Evolutionary conservation across 2,888 invertebrate genomes (phyloP).

Genomic region (Drosophila hawaiiensis): DNA sequence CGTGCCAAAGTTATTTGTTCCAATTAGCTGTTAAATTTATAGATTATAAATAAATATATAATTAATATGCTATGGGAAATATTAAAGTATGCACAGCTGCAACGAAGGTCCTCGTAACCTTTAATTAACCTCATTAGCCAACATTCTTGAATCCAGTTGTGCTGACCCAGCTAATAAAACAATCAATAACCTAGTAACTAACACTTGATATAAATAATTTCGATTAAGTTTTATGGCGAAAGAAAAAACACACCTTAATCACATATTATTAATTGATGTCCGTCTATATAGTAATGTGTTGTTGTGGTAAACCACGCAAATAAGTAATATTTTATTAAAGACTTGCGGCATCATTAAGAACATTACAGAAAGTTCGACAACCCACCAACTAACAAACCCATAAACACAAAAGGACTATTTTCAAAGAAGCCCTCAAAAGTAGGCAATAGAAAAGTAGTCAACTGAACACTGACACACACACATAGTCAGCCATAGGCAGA

Average conservation of each 20-base stretch:
- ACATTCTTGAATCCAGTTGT: background rate
- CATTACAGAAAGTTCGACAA: conserved; percentile 23
- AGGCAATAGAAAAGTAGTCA: conserved; percentile 58
- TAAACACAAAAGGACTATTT: conserved; percentile 22
- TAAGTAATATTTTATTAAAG: conserved; percentile 46
- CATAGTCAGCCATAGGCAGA: conserved; percentile 2
- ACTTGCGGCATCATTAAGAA: conserved; percentile 48
- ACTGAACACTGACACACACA: conserved; percentile 1
- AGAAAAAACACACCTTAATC: conserved; percentile 36
- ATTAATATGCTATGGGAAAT: conserved; percentile 29
- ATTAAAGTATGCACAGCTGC: conserved; percentile 21
- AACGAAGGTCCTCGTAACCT: conserved; percentile 2
- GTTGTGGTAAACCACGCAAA: conserved; percentile 58
- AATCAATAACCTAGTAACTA: conserved; percentile 12
- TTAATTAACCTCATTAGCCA: conserved; percentile 10
- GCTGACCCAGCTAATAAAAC: conserved; percentile 26
- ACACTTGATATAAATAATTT: conserved; percentile 11
- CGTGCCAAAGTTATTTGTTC: background rate
- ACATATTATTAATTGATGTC: conserved; percentile 16
- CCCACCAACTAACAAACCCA: background rate
- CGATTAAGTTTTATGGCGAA: conserved; percentile 14
- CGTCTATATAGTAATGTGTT: conserved; percentile 4
- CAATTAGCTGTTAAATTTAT: background rate
- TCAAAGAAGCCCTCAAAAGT: conserved; percentile 59
- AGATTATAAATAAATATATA: background rate